Evolutionary conservation across 1,140 invertebrate genomes (phyloP).

Genomic region (Palaemon carinicauda): DNA sequence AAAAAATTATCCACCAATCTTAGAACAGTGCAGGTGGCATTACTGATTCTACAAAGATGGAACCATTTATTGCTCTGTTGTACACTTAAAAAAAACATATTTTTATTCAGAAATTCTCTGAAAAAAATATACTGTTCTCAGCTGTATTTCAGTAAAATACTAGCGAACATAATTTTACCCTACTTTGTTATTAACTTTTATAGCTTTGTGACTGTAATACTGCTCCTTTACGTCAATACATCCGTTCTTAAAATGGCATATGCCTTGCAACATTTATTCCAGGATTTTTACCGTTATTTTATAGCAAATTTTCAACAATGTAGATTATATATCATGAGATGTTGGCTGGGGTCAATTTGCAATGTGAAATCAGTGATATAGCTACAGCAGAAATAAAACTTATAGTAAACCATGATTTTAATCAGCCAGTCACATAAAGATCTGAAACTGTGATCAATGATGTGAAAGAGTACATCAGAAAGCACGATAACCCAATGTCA

Average conservation of each 20-base stretch:
- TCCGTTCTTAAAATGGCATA: too few relatives aligned
- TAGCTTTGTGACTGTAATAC: too few relatives aligned
- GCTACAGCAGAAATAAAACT: background rate
- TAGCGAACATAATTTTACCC: too few relatives aligned
- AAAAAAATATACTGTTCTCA: too few relatives aligned
- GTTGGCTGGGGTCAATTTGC: conserved; percentile 11
- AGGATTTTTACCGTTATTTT: too few relatives aligned
- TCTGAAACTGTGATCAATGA: background rate
- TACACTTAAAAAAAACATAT: too few relatives aligned
- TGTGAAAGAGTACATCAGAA: background rate
- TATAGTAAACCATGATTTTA: conserved; percentile 3
- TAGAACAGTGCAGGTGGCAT: conserved; percentile 29
- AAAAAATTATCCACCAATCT: conserved; percentile 37
- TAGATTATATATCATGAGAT: conserved; percentile 23
- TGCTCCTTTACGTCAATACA: too few relatives aligned
- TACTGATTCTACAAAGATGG: conserved; percentile 17
- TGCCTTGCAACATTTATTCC: too few relatives aligned
- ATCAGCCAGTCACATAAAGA: background rate
- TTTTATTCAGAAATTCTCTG: too few relatives aligned
- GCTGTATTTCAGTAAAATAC: too few relatives aligned
- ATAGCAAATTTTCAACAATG: too few relatives aligned
- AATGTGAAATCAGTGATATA: conserved; percentile 20
- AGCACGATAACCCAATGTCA: background rate
- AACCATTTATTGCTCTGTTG: conserved; percentile 35
- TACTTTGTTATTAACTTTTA: too few relatives aligned